Evolutionary conservation across 92 coral and sea anemone species (phyloP).

Genomic region (Phenganax subtilis): DNA sequence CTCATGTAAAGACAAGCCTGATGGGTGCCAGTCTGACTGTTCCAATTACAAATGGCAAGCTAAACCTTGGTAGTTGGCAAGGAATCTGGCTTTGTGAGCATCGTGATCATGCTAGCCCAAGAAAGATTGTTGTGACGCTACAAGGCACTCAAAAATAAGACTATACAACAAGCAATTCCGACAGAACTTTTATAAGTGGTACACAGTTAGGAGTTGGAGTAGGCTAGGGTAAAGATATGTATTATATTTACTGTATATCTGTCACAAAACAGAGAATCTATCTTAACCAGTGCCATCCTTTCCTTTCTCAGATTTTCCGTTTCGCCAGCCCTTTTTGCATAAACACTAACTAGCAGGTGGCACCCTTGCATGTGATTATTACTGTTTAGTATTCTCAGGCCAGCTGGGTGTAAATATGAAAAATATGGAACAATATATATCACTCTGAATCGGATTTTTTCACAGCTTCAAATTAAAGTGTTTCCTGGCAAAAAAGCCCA

Average conservation of each 20-base stretch:
- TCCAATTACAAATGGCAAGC: constrained; percentile 82
- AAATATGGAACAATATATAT: not conserved
- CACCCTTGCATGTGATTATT: not conserved
- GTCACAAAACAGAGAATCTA: too few relatives aligned
- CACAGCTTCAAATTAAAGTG: not conserved
- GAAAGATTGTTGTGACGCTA: constrained; percentile 78
- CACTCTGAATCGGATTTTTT: not conserved
- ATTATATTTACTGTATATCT: too few relatives aligned
- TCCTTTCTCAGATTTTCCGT: too few relatives aligned
- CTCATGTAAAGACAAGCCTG: constrained; percentile 85
- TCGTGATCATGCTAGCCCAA: constrained; percentile 71
- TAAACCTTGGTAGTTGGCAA: constrained; percentile 94
- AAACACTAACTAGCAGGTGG: too few relatives aligned
- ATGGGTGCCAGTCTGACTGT: constrained; percentile 87
- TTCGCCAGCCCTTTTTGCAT: too few relatives aligned
- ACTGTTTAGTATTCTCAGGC: not conserved
- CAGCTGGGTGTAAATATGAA: constrained; percentile 3
- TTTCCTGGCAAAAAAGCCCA: not conserved
- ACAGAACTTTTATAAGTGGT: not conserved
- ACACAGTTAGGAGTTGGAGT: not conserved
- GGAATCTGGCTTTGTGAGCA: constrained; percentile 99
- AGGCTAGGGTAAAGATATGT: too few relatives aligned
- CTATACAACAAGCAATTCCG: not conserved
- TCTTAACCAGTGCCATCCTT: too few relatives aligned
- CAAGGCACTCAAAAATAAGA: constrained; percentile 78